Percentiles rank a stretch among this genome's conserved stretches.
Conservation (phyloP, 2,797 vertebrate genomes). For the Momotus momota region DNA sequence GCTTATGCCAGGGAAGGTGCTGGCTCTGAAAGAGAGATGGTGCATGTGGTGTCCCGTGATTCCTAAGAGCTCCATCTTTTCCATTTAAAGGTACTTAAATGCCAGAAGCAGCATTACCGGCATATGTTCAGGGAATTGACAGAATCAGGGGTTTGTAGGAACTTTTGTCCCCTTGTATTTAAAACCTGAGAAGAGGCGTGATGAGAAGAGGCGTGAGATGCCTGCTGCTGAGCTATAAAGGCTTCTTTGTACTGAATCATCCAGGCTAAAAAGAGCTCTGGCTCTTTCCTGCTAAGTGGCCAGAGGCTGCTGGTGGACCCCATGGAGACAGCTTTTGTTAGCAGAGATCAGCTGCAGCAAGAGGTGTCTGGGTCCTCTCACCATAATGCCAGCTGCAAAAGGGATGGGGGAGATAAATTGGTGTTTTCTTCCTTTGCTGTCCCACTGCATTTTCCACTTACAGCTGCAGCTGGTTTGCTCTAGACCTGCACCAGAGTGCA, state of each 20-base stretch:
- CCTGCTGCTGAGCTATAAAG: not conserved
- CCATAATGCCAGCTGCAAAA: not conserved
- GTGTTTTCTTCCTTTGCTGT: not conserved
- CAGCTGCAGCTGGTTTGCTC: not conserved
- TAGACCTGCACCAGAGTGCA: not conserved
- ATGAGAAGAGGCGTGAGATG: not conserved
- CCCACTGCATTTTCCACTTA: not conserved
- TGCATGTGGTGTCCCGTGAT: not conserved
- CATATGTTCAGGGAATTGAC: not conserved
- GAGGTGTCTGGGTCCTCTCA: not conserved
- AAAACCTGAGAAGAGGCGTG: conserved; percentile 14
- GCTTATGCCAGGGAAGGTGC: not conserved
- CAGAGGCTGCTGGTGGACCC: not conserved
- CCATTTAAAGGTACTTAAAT: not conserved
- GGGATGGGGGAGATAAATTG: not conserved
- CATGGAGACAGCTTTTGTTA: not conserved
- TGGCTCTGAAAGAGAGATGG: not conserved
- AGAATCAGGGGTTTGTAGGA: not conserved
- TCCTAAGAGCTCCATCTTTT: not conserved
- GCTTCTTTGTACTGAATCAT: conserved; percentile 15
- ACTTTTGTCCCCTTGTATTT: conserved; percentile 25
- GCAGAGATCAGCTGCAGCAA: fast-evolving
- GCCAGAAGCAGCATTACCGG: not conserved
- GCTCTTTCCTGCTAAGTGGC: not conserved
- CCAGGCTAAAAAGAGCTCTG: not conserved